Evolutionary conservation across 2,113 vertebrate species (phyloP).

Genomic region (Dipodomys spectabilis): DNA sequence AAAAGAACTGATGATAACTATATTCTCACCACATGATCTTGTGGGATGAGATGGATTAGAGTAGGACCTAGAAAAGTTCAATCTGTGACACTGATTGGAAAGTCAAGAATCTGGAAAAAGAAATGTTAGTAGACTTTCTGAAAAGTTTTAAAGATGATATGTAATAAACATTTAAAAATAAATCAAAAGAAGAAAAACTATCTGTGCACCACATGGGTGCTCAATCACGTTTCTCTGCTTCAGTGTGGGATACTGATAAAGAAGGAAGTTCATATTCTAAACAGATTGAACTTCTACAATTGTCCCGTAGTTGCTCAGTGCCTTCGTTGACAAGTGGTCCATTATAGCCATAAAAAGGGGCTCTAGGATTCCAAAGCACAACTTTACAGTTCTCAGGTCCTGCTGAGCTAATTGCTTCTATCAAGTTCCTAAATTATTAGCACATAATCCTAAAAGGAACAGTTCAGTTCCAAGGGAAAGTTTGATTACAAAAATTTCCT

Average conservation of each 20-base stretch:
- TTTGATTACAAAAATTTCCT: background rate
- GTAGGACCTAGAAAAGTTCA: background rate
- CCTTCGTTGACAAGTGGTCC: background rate
- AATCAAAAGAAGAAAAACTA: background rate
- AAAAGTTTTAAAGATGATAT: background rate
- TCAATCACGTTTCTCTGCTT: background rate
- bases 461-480: background rate
- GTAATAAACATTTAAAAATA: background rate
- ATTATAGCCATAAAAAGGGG: background rate
- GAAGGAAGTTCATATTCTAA: background rate
- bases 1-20: background rate
- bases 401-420: background rate
- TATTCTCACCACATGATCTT: background rate
- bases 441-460: background rate
- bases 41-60: background rate
- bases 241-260: no score
- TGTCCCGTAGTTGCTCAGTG: no score
- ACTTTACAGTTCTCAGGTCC: background rate
- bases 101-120: background rate
- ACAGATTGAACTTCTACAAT: background rate
- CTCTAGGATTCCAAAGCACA: background rate
- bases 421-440: background rate
- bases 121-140: background rate
- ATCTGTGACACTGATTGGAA: background rate
- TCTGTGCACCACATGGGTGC: background rate